Percentiles rank a stretch among this genome's conserved stretches.
These are phyloP conservation scores for Balanococcus diminutus DNA, from an alignment of 2,888 invertebrate species.

Conservation along the genomic window DNA sequence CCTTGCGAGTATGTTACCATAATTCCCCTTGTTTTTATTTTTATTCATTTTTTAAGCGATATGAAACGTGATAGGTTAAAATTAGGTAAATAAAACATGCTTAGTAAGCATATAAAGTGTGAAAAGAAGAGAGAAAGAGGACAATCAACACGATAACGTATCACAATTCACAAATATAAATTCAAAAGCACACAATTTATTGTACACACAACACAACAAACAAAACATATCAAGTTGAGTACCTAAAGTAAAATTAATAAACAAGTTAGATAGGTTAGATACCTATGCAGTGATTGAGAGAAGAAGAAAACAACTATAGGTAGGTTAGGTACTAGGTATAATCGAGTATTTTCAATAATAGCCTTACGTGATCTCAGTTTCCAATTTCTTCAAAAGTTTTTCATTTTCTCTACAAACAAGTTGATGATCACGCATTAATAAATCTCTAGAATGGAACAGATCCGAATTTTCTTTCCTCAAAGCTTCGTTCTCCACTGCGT, in stretches of 20 bases:
- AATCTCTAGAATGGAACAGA: slow-evolving; percentile 78
- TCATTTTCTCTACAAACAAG: slow-evolving; percentile 90
- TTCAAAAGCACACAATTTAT: neutral
- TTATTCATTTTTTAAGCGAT: neutral
- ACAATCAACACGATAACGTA: neutral
- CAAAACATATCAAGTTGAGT: too few relatives aligned
- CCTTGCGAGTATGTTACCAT: neutral
- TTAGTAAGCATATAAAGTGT: neutral
- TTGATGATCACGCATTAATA: slow-evolving; percentile 86
- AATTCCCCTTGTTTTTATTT: neutral
- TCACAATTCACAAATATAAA: neutral
- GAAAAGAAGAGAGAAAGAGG: neutral
- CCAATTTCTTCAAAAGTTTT: slow-evolving; percentile 81
- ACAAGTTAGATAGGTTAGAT: neutral
- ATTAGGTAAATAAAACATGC: neutral
- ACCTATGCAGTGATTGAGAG: too few relatives aligned
- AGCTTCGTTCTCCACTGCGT: slow-evolving; percentile 81
- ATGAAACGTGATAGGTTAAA: too few relatives aligned
- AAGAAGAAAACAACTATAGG: too few relatives aligned
- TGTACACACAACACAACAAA: neutral
- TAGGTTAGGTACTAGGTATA: neutral
- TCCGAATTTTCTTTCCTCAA: slow-evolving; percentile 84
- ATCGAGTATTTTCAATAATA: neutral
- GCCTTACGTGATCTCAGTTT: slow-evolving; percentile 82
- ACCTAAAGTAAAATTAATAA: neutral